These are phyloP conservation scores for Papilio xuthus DNA, from an alignment of 1,140 invertebrate genomes.

Conservation along the genomic window DNA sequence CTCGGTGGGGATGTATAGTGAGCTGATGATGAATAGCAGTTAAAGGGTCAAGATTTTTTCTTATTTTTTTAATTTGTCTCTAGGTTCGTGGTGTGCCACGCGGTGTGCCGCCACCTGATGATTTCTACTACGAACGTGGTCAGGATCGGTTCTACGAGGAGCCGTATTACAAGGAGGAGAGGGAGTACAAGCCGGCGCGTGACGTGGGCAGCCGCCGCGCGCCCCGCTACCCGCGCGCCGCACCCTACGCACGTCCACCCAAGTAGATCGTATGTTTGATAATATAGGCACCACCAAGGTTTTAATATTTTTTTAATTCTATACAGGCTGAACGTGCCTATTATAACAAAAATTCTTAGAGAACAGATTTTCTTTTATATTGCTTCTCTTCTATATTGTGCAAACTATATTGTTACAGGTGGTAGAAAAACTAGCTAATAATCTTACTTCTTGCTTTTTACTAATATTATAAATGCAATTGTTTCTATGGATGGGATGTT, in stretches of 20 bases:
- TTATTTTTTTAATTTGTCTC: neutral
- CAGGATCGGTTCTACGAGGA: conserved; percentile 70
- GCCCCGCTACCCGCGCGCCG: conserved; percentile 49
- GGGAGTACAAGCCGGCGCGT: conserved; percentile 66
- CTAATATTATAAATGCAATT: too few relatives aligned
- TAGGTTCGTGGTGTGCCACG: conserved; percentile 65
- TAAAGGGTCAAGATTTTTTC: neutral
- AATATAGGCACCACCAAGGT: neutral
- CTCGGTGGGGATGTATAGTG: too few relatives aligned
- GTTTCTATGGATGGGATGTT: too few relatives aligned
- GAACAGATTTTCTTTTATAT: too few relatives aligned
- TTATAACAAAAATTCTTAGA: too few relatives aligned
- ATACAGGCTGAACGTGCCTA: too few relatives aligned
- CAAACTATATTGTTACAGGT: too few relatives aligned
- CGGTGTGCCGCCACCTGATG: conserved; percentile 54
- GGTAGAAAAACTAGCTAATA: too few relatives aligned
- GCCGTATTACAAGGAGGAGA: conserved; percentile 70
- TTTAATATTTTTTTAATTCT: too few relatives aligned
- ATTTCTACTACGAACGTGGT: conserved; percentile 67
- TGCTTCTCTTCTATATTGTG: too few relatives aligned
- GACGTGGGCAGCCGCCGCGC: conserved; percentile 68
- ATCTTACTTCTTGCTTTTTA: too few relatives aligned
- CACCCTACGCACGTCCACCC: conserved; percentile 60
- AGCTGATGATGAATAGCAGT: too few relatives aligned
- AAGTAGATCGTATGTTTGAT: conserved; percentile 53